phyloP scores from a whole-genome alignment of 1,140 invertebrate species.

The Thalassaphorura encarpata region DNA sequence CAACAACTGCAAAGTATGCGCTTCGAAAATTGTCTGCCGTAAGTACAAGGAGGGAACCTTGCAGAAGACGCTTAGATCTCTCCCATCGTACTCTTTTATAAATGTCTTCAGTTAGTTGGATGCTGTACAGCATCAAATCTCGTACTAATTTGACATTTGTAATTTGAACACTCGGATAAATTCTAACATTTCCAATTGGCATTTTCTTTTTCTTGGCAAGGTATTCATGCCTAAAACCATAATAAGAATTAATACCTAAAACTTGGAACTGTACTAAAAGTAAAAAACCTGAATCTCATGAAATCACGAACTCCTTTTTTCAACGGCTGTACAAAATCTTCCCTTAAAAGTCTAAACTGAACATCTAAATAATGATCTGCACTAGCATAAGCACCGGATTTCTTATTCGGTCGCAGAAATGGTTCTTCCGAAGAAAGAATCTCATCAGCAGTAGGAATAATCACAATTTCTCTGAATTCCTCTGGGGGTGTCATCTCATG shows the following conservation, averaged over 20 bases:
- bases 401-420: constrained; percentile 49
- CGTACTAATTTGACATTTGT: constrained; percentile 8
- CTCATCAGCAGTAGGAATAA: constrained; percentile 20
- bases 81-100: constrained; percentile 22
- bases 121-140: constrained; percentile 15
- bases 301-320: constrained; percentile 21
- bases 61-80: constrained; percentile 15
- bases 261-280: not conserved
- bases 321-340: constrained; percentile 37
- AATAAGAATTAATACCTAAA: not conserved
- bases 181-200: constrained; percentile 20
- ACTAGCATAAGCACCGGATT: constrained; percentile 48
- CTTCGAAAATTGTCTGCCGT: constrained; percentile 10
- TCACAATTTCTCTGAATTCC: constrained; percentile 13
- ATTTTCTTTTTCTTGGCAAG: constrained; percentile 12
- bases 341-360: constrained; percentile 61
- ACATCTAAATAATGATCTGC: constrained; percentile 63
- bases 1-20: constrained; percentile 14
- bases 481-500: constrained; percentile 11
- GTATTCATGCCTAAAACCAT: constrained; percentile 15
- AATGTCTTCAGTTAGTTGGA: constrained; percentile 9
- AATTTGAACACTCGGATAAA: constrained; percentile 20
- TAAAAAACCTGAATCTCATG: not conserved
- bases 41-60: constrained; percentile 16
- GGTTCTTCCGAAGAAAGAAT: constrained; percentile 6